A percentile compares a stretch with the other conserved stretches of the same genome.
Conservation (phyloP, 2,797 vertebrate genomes). For the Gila robusta region DNA sequence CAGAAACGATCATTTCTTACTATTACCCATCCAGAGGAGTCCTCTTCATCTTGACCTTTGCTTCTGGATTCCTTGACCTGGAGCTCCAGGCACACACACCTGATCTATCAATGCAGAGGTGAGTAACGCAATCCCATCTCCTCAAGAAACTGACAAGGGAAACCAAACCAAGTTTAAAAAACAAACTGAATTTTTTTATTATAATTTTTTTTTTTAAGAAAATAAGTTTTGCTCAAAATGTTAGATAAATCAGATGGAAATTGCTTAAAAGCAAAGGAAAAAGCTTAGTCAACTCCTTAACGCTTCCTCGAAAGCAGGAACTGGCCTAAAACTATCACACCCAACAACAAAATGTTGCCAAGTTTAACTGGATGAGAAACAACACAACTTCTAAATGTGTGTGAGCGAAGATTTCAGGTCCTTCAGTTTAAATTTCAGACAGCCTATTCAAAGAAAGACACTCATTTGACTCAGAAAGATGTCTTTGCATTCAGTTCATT, state of each 20-base stretch:
- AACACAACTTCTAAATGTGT: conserved; percentile 14
- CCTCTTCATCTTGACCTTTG: conserved; percentile 31
- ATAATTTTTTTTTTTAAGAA: neutral
- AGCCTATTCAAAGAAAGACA: neutral
- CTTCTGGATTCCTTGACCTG: conserved; percentile 29
- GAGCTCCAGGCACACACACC: conserved; percentile 10
- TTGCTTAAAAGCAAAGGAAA: neutral
- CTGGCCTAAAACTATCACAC: conserved; percentile 47
- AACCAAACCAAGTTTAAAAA: too few relatives aligned
- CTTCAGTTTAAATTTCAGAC: conserved; percentile 7
- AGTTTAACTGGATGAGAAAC: conserved; percentile 46
- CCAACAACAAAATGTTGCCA: conserved; percentile 40
- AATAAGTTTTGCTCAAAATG: neutral
- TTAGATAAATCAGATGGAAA: neutral
- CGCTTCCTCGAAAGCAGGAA: conserved; percentile 1
- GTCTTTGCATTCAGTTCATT: conserved; percentile 11
- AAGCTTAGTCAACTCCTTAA: neutral
- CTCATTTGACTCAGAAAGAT: neutral
- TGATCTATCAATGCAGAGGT: conserved; percentile 53
- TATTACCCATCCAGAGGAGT: neutral
- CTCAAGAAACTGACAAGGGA: neutral
- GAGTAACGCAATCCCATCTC: conserved; percentile 22
- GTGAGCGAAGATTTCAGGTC: neutral
- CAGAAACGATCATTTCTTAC: neutral
- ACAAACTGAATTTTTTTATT: neutral